phyloP scores from a whole-genome alignment of 2,888 invertebrate species.

The Calameuta idolon region DNA sequence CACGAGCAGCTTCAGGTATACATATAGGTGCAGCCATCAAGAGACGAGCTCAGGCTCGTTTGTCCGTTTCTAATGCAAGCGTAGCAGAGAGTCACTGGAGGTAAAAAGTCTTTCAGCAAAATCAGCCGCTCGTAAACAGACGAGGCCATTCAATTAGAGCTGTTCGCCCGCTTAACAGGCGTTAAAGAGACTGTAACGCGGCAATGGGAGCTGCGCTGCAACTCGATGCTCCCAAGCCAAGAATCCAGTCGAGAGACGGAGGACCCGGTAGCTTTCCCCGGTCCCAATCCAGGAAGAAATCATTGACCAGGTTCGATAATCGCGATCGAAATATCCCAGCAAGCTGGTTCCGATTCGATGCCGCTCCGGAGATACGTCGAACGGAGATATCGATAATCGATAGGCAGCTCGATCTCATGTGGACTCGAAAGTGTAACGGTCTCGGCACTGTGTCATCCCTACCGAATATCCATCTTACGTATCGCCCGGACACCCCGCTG shows the following conservation, averaged over 20 bases:
- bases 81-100: not conserved
- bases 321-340: not conserved
- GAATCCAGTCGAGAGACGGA: not conserved
- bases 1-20: not conserved
- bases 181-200: not conserved
- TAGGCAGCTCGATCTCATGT: not conserved
- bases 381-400: not conserved
- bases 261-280: not conserved
- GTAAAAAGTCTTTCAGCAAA: slow-evolving; percentile 32
- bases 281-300: not conserved
- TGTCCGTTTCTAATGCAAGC: not conserved
- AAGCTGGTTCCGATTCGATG: not conserved
- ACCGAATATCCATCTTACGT: not conserved
- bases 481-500: not conserved
- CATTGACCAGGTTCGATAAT: not conserved
- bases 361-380: not conserved
- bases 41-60: not conserved
- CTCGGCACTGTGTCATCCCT: not conserved
- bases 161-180: not conserved
- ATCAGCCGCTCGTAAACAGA: slow-evolving; percentile 34
- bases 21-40: not conserved
- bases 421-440: not conserved
- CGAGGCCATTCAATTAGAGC: slow-evolving; percentile 37
- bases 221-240: not conserved
- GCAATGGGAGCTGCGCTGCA: not conserved